Percentiles rank a stretch among this genome's conserved stretches.
phyloP scores from a whole-genome alignment of 2,888 invertebrate genomes.

The Eupithecia exiguata region DNA sequence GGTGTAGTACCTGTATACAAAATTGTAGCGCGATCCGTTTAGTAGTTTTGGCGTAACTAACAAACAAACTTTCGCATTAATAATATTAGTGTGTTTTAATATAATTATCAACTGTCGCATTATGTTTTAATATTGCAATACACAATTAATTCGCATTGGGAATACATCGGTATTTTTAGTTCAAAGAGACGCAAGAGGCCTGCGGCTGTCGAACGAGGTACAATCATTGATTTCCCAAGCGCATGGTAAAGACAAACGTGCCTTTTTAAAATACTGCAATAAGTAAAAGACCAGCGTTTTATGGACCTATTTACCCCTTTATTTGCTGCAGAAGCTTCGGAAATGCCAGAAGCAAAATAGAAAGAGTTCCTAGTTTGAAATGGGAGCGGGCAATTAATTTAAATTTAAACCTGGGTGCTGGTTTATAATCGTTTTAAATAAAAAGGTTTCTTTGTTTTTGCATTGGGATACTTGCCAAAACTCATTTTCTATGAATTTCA shows the following conservation, averaged over 20 bases:
- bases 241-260: constrained; percentile 71
- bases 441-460: constrained; percentile 6
- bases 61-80: too few relatives aligned
- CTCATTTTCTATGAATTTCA: constrained; percentile 2
- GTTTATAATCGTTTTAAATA: constrained; percentile 4
- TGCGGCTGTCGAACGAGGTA: constrained; percentile 47
- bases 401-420: constrained; percentile 10
- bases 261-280: constrained; percentile 62
- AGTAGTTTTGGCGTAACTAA: too few relatives aligned
- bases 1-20: too few relatives aligned
- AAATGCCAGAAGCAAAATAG: neutral
- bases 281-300: constrained; percentile 17
- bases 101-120: too few relatives aligned
- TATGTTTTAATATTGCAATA: neutral
- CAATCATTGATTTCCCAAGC: constrained; percentile 75
- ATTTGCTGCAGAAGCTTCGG: neutral
- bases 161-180: constrained; percentile 7
- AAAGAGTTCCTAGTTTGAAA: constrained; percentile 9
- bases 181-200: constrained; percentile 10
- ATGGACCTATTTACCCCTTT: constrained; percentile 2
- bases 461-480: constrained; percentile 10
- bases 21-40: too few relatives aligned
- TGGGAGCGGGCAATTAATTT: constrained; percentile 3
- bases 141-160: constrained; percentile 2
- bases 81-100: too few relatives aligned